Conservation (phyloP, 2,113 vertebrate species). For the Dicrurus megarhynchus region DNA sequence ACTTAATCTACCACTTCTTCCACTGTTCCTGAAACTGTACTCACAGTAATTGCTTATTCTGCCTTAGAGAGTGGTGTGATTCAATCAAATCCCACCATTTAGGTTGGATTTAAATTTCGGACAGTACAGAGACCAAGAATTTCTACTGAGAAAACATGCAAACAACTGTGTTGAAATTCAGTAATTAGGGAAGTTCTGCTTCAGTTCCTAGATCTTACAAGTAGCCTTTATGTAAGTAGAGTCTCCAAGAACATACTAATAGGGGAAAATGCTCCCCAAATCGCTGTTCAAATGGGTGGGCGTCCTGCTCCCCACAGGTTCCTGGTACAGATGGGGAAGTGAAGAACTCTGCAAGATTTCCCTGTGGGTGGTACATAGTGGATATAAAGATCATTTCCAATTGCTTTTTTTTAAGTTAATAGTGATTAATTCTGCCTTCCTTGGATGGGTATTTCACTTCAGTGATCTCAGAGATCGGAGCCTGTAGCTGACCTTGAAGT, state of each 20-base stretch:
- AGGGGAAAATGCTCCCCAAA: not conserved
- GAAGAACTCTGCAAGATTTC: not conserved
- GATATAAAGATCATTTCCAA: not conserved
- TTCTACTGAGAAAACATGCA: not conserved
- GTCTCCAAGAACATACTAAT: not conserved
- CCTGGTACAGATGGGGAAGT: not conserved
- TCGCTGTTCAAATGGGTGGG: not conserved
- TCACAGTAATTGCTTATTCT: not conserved
- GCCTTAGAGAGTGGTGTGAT: not conserved
- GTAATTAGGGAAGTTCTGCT: not conserved
- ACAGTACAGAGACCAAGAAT: not conserved
- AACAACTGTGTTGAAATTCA: not conserved
- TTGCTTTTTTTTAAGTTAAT: not conserved
- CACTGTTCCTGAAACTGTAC: not conserved
- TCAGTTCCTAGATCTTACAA: not conserved
- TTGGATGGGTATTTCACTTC: not conserved
- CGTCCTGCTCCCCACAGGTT: not conserved
- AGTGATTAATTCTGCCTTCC: not conserved
- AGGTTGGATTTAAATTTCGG: not conserved
- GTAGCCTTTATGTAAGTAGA: not conserved
- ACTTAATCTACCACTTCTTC: not conserved
- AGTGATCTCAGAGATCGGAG: not conserved
- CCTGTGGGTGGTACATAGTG: not conserved
- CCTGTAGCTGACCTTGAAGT: constrained; percentile 3
- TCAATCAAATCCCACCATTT: not conserved